Percentiles rank a stretch among this genome's conserved stretches.
Conservation (phyloP, 1,140 invertebrate genomes). For the Hylaeus volcanicus region DNA sequence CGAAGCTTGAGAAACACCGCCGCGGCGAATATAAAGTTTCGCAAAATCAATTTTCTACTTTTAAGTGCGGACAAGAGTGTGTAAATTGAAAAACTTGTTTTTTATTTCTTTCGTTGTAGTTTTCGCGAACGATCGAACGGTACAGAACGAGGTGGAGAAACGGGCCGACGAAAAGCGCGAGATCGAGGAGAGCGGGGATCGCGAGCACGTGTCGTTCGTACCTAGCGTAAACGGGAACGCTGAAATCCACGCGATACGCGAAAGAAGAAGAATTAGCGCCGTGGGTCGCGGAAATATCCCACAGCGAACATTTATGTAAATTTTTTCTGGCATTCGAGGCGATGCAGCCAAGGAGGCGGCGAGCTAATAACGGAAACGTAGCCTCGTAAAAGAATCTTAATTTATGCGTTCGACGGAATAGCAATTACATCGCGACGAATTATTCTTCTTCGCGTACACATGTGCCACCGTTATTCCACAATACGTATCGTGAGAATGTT, state of each 20-base stretch:
- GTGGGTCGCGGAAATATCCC: neutral
- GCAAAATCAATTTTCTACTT: too few relatives aligned
- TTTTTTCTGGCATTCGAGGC: neutral
- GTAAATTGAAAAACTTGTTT: too few relatives aligned
- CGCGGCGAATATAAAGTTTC: too few relatives aligned
- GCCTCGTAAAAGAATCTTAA: conserved; percentile 35
- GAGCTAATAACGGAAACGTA: conserved; percentile 41
- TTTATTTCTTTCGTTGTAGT: too few relatives aligned
- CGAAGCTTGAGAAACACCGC: too few relatives aligned
- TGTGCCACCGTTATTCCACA: neutral
- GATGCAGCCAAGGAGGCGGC: conserved; percentile 12
- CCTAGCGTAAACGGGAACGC: neutral
- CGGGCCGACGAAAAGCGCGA: too few relatives aligned
- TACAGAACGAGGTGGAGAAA: too few relatives aligned
- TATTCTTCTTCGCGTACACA: conserved; percentile 2
- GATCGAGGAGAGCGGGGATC: neutral
- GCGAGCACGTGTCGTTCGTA: neutral
- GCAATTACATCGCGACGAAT: conserved; percentile 12
- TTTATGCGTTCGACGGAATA: conserved; percentile 30
- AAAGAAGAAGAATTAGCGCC: conserved; percentile 1
- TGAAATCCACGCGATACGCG: neutral
- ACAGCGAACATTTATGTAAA: conserved; percentile 30
- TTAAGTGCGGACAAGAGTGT: too few relatives aligned
- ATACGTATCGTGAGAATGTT: conserved; percentile 34
- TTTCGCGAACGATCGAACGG: neutral